phyloP scores from a whole-genome alignment of 2,797 vertebrate genomes.

The Morelia viridis region DNA sequence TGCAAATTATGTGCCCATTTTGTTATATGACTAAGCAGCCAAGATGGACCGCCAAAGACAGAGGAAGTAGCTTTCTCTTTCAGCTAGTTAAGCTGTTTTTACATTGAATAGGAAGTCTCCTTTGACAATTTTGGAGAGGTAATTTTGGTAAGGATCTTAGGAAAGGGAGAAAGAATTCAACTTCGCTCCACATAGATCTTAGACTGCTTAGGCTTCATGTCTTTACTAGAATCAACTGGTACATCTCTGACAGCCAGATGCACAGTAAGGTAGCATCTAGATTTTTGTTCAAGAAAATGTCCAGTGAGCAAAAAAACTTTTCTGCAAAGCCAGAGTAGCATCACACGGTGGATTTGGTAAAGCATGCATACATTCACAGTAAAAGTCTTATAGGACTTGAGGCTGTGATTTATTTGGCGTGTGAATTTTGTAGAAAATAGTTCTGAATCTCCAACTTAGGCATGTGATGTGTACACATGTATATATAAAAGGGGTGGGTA shows the following conservation, averaged over 20 bases:
- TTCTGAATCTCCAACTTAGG: conserved; percentile 9
- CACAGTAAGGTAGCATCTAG: conserved; percentile 2
- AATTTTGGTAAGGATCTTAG: background rate
- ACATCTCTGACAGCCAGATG: background rate
- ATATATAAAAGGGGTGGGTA: background rate
- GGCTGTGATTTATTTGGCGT: conserved; percentile 45
- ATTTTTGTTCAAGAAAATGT: fast-evolving
- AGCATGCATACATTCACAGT: conserved; percentile 40
- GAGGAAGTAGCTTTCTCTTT: background rate
- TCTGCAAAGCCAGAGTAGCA: conserved; percentile 52
- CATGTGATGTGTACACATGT: background rate
- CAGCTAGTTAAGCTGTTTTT: background rate
- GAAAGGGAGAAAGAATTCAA: background rate
- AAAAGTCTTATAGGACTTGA: conserved; percentile 46
- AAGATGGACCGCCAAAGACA: background rate
- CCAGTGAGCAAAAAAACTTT: background rate
- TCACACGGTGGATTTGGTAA: conserved; percentile 41
- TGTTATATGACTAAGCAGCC: background rate
- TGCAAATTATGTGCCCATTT: background rate
- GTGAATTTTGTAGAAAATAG: conserved; percentile 30
- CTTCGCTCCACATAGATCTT: background rate
- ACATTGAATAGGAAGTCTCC: background rate
- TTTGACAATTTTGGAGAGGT: background rate
- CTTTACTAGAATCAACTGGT: background rate
- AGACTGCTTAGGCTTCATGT: background rate